Evolutionary conservation across 2,797 vertebrate genomes (phyloP).

Genomic region (Botia almorhae): DNA sequence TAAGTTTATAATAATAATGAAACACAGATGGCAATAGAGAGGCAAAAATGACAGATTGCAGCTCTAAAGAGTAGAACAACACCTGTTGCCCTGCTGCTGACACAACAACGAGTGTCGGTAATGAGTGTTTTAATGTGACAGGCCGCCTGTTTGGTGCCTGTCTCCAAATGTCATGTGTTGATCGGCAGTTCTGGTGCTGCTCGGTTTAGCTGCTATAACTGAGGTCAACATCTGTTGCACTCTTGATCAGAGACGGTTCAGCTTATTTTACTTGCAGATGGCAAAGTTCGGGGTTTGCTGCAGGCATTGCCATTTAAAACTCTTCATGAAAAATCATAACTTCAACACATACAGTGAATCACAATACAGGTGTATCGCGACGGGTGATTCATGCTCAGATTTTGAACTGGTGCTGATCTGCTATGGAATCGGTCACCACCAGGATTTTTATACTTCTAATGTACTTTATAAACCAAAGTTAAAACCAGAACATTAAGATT

Average conservation of each 20-base stretch:
- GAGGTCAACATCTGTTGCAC: conserved; percentile 37
- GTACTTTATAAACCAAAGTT: too few relatives aligned
- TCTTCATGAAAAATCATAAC: background rate
- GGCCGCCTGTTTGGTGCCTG: too few relatives aligned
- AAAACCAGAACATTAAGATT: too few relatives aligned
- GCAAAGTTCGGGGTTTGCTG: background rate
- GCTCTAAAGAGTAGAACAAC: background rate
- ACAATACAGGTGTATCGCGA: background rate
- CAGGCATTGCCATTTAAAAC: background rate
- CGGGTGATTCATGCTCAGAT: background rate
- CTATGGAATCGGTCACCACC: background rate
- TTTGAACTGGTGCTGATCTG: background rate
- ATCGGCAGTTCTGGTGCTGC: too few relatives aligned
- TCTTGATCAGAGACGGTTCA: background rate
- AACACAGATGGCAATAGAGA: too few relatives aligned
- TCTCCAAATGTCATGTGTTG: too few relatives aligned
- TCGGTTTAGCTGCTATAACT: background rate
- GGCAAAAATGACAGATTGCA: too few relatives aligned
- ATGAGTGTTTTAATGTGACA: too few relatives aligned
- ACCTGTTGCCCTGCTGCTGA: too few relatives aligned
- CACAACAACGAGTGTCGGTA: too few relatives aligned
- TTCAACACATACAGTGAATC: background rate
- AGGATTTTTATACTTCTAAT: background rate
- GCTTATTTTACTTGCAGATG: conserved; percentile 15
- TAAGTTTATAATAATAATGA: too few relatives aligned